These are phyloP conservation scores for Mactromeris polynyma DNA, from an alignment of 2,888 invertebrate genomes.

Conservation along the genomic window DNA sequence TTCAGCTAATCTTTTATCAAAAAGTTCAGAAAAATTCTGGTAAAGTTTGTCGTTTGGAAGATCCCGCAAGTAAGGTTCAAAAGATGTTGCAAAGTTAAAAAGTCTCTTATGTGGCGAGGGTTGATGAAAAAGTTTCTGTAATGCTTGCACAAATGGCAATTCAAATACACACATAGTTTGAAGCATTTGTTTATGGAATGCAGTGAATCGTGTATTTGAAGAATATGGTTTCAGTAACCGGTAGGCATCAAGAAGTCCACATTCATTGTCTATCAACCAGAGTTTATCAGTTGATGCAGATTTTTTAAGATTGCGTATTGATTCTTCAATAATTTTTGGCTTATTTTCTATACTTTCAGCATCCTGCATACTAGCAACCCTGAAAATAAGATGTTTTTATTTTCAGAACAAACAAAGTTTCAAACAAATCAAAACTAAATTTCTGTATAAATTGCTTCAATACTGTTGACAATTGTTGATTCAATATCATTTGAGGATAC, in stretches of 20 bases:
- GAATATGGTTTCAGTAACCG: conserved; percentile 78
- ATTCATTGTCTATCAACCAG: conserved; percentile 88
- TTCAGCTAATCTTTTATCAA: conserved; percentile 72
- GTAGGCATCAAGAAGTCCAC: conserved; percentile 87
- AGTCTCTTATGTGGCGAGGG: conserved; percentile 72
- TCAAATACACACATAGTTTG: conserved; percentile 85
- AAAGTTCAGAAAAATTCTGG: conserved; percentile 68
- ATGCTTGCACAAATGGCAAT: conserved; percentile 75
- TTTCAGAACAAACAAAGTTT: too few relatives aligned
- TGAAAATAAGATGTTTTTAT: conserved; percentile 69
- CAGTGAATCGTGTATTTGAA: conserved; percentile 75
- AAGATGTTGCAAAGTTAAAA: conserved; percentile 69
- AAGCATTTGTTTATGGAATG: conserved; percentile 84
- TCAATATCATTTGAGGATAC: too few relatives aligned
- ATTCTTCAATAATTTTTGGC: conserved; percentile 84
- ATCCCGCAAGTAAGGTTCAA: conserved; percentile 72
- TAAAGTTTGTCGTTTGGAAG: conserved; percentile 70
- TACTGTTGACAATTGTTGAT: too few relatives aligned
- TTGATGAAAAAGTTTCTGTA: conserved; percentile 64
- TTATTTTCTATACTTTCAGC: conserved; percentile 85
- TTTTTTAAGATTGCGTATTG: conserved; percentile 86
- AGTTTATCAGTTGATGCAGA: conserved; percentile 82
- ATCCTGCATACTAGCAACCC: conserved; percentile 87
- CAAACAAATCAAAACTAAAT: too few relatives aligned
- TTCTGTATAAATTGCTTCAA: too few relatives aligned